A percentile compares a stretch with the other conserved stretches of the same genome.
Conservation (phyloP, 2,113 vertebrate genomes). For the Heliornis fulica region DNA sequence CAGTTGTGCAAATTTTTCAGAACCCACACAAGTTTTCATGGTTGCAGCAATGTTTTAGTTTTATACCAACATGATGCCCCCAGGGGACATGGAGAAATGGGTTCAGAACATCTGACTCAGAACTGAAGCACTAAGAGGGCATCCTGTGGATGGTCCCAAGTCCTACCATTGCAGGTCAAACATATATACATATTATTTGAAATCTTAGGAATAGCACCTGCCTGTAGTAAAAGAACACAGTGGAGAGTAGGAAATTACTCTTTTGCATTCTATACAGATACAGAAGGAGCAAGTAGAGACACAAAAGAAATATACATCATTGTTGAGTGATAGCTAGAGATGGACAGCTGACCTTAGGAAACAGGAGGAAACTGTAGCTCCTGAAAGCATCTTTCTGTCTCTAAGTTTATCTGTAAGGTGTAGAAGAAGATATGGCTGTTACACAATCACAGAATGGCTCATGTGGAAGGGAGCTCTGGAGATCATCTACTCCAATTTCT, state of each 20-base stretch:
- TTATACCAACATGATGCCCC: background rate
- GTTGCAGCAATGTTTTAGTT: rapidly evolving
- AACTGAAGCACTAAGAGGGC: background rate
- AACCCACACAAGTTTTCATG: background rate
- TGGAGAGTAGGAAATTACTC: background rate
- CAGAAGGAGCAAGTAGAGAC: background rate
- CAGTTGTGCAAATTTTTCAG: background rate
- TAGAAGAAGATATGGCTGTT: too few relatives aligned
- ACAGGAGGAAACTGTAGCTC: background rate
- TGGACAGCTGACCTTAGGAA: background rate
- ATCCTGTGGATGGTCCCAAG: background rate
- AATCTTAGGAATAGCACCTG: background rate
- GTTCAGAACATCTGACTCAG: background rate
- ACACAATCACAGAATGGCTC: too few relatives aligned
- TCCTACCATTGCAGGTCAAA: background rate
- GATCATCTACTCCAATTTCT: too few relatives aligned
- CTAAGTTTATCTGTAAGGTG: too few relatives aligned
- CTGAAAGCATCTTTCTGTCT: background rate
- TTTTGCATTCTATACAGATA: background rate
- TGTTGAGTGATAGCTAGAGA: background rate
- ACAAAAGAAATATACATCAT: background rate
- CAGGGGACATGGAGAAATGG: background rate
- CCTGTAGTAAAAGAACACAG: background rate
- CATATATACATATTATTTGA: background rate
- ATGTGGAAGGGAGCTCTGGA: too few relatives aligned